Conservation (phyloP, 2,888 invertebrate genomes). For the Lydus trimaculatus region DNA sequence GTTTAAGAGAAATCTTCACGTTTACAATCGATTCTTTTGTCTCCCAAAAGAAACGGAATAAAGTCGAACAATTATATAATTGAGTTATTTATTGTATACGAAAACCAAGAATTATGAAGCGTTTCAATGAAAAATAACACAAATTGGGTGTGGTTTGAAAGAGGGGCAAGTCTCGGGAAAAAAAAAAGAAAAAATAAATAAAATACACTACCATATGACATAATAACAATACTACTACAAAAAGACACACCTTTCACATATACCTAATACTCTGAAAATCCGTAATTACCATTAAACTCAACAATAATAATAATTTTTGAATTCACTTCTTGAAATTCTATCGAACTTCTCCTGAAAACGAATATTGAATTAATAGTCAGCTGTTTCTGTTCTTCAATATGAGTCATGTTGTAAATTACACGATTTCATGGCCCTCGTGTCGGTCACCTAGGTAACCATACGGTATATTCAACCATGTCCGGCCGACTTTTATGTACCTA, state of each 20-base stretch:
- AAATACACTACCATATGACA: too few species aligned
- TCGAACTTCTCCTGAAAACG: background rate
- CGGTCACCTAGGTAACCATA: conserved; percentile 8
- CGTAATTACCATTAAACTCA: background rate
- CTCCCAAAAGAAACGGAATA: too few species aligned
- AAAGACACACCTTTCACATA: background rate
- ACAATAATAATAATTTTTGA: background rate
- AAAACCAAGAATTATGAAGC: too few species aligned
- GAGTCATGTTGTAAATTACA: background rate
- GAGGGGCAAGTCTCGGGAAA: too few species aligned
- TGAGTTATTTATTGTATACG: too few species aligned
- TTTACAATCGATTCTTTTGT: too few species aligned
- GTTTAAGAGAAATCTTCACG: too few species aligned
- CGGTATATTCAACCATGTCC: background rate
- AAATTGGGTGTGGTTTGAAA: background rate
- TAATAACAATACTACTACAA: background rate
- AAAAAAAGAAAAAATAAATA: background rate
- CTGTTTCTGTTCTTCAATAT: background rate
- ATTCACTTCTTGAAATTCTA: background rate
- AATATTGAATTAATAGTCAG: background rate
- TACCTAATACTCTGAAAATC: too few species aligned
- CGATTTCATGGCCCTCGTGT: conserved; percentile 1
- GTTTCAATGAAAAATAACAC: too few species aligned
- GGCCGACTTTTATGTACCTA: background rate
- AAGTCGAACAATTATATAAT: too few species aligned